Percentiles rank a stretch among this genome's conserved stretches.
These are phyloP conservation scores for Yponomeuta cagnagella DNA, from an alignment of 2,888 invertebrate genomes.

Conservation along the genomic window DNA sequence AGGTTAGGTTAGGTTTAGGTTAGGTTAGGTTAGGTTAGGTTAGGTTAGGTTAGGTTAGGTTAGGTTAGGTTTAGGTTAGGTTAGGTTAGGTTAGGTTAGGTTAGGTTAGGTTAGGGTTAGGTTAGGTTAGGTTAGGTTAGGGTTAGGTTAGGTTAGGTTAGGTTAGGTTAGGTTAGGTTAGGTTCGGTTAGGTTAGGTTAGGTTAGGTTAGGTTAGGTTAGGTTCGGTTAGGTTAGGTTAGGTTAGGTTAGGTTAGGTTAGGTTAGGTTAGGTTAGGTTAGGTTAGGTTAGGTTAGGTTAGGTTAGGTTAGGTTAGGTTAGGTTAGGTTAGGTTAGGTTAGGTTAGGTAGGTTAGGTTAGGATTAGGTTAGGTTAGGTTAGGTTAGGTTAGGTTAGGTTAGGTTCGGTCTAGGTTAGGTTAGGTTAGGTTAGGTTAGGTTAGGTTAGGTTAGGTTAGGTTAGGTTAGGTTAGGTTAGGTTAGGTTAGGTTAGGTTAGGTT, in stretches of 20 bases:
- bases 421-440: constrained; percentile 22
- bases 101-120: constrained; percentile 20
- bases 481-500: constrained; percentile 18
- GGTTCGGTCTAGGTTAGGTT: constrained; percentile 21
- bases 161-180: constrained; percentile 19
- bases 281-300: constrained; percentile 21
- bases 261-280: constrained; percentile 23
- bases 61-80: constrained; percentile 19
- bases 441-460: constrained; percentile 21
- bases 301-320: constrained; percentile 17
- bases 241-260: constrained; percentile 18
- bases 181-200: constrained; percentile 19
- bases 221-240: constrained; percentile 20
- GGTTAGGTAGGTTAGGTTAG: constrained; percentile 22
- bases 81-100: constrained; percentile 20
- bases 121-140: constrained; percentile 19
- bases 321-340: constrained; percentile 20
- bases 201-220: constrained; percentile 20
- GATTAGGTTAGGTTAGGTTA: constrained; percentile 22
- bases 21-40: constrained; percentile 17
- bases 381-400: constrained; percentile 23
- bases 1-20: constrained; percentile 1
- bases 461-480: constrained; percentile 19
- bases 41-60: constrained; percentile 21
- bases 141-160: constrained; percentile 20